Evolutionary conservation across 2,113 vertebrate species (phyloP).

Genomic region (Poeciliopsis prolifica): DNA sequence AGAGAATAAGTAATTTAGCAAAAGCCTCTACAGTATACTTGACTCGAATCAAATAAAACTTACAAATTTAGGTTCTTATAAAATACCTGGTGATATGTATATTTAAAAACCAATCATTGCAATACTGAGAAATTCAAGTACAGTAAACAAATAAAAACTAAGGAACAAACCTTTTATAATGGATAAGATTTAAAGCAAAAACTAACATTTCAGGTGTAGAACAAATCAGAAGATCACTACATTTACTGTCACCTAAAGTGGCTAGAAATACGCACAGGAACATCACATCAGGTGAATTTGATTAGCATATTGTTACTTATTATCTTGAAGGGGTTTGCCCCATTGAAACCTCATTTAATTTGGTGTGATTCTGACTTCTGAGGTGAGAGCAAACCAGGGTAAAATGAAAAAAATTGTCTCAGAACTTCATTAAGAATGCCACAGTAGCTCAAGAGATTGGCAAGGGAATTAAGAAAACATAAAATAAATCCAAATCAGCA

Average conservation of each 20-base stretch:
- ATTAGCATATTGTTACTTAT: not conserved
- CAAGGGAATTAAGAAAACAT: not conserved
- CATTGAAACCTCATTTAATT: not conserved
- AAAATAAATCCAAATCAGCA: not conserved
- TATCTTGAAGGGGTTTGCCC: not conserved
- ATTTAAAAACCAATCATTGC: too few species aligned
- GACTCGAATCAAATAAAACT: too few species aligned
- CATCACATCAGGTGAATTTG: not conserved
- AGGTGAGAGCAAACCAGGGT: not conserved
- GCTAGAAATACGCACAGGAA: not conserved
- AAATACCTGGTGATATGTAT: too few species aligned
- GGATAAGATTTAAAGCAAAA: too few species aligned
- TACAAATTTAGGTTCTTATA: too few species aligned
- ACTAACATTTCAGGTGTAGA: too few species aligned
- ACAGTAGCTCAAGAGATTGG: not conserved
- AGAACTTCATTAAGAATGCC: not conserved
- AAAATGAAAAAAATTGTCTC: not conserved
- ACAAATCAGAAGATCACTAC: not conserved
- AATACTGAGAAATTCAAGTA: too few species aligned
- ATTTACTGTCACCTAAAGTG: not conserved
- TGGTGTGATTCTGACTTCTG: not conserved
- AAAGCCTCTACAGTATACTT: too few species aligned
- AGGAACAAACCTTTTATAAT: too few species aligned
- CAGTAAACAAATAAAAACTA: too few species aligned
- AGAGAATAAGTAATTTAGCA: too few species aligned